Evolutionary conservation across 1,140 invertebrate genomes (phyloP).

Genomic region (Aethina tumida): DNA sequence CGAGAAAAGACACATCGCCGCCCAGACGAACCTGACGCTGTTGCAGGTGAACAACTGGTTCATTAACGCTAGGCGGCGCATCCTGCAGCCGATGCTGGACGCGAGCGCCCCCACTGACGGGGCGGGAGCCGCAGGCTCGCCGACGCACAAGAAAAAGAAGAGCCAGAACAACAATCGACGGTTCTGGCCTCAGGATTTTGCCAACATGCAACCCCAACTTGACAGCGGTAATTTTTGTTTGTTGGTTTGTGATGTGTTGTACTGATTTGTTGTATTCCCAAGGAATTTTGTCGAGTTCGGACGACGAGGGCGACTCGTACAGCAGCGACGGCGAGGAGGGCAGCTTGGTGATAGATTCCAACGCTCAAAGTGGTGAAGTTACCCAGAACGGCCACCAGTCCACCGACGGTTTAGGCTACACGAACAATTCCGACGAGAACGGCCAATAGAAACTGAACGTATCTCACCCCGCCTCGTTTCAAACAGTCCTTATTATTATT

Average conservation of each 20-base stretch:
- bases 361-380: constrained; percentile 21
- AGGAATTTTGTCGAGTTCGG: constrained; percentile 35
- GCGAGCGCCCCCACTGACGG: constrained; percentile 35
- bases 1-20: constrained; percentile 80
- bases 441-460: constrained; percentile 10
- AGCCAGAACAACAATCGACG: constrained; percentile 41
- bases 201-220: constrained; percentile 39
- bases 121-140: constrained; percentile 25
- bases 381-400: constrained; percentile 29
- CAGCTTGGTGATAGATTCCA: constrained; percentile 31
- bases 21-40: constrained; percentile 78
- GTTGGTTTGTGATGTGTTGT: background rate
- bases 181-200: constrained; percentile 49
- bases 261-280: constrained; percentile 4
- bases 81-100: constrained; percentile 88
- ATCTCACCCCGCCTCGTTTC: constrained; percentile 9
- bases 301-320: constrained; percentile 35
- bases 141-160: constrained; percentile 31
- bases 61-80: constrained; percentile 86
- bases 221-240: constrained; percentile 27
- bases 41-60: constrained; percentile 85
- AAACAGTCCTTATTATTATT: constrained; percentile 12
- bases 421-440: constrained; percentile 20
- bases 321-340: constrained; percentile 35
- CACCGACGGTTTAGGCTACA: constrained; percentile 16